Base-by-base conservation (phyloP, 2,797 vertebrate species). In the Arvicola amphibius region DNA sequence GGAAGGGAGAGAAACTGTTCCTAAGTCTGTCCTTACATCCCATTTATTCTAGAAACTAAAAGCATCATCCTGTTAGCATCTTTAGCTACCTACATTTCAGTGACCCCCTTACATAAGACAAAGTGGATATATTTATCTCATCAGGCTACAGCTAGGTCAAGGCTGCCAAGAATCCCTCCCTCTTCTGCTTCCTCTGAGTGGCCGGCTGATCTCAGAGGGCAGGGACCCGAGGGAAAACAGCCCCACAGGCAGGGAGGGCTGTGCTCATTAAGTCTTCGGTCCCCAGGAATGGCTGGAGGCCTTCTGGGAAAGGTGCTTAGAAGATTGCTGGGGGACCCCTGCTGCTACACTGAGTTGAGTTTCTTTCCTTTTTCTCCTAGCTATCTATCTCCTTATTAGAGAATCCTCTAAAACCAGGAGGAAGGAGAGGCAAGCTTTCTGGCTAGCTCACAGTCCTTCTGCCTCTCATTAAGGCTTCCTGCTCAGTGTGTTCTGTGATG, bases 371-470 rank as follows among this genome's bases (percentile, higher is more conserved):
- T 96, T 96, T 81, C 92, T 74, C 92, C 65, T 92, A 87, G 87
- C 90, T 95, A 97, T 81, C 53, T 95, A 97, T 84, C 48, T 90
- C 94, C 94, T 98, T 96, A 97, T 97, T 98, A 97, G 95, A 97
- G 95, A 97, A 98, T 90, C 90, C 92, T 96, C 93, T 97, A 96
- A 98, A 97, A 97, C 96, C 97, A 88, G 95, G 97, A 98, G 97
- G 97, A 97, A 98, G 97, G 96, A 95, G 96, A 97, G 96, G 73
- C 63, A 76, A 98, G 56, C 83, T 90, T 97, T 94, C 84, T 46
- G 94, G 94, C 96, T 89, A 32, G 96, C 89, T 85, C 32, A 25
- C 19, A 97, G 95, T 97, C 76, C 87, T 97, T 78, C 79, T 80
- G 94, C 88, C 92, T 96, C 96, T 96, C 96, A 98, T 97, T 97